Conservation (phyloP, 2,797 vertebrate species). For the Prionace glauca region DNA sequence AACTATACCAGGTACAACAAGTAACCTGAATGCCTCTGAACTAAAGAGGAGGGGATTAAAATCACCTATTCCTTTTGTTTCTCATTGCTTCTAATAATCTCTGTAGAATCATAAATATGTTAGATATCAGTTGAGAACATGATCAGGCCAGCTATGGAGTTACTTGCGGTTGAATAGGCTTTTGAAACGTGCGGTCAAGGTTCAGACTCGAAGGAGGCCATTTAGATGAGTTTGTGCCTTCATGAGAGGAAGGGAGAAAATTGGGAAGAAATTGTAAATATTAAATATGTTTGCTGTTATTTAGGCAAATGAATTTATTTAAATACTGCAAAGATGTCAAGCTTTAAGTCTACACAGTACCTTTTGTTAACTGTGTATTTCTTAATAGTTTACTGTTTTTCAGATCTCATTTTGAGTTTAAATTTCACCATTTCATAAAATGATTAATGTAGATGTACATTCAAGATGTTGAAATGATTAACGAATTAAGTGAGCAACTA, state of each 20-base stretch:
- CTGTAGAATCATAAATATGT: not conserved
- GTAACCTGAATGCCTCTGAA: not conserved
- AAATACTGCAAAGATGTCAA: not conserved
- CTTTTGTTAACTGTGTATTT: slow-evolving; percentile 7
- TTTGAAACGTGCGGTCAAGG: not conserved
- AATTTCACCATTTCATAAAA: not conserved
- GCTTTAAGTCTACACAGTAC: not conserved
- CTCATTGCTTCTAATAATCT: not conserved
- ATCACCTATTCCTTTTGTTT: not conserved
- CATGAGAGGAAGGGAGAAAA: not conserved
- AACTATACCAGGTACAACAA: not conserved
- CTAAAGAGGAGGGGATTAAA: not conserved
- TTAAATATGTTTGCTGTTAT: not conserved
- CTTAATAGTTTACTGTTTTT: not conserved
- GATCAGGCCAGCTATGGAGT: not conserved
- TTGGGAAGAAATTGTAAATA: not conserved
- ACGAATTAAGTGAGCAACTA: not conserved
- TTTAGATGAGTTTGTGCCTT: not conserved
- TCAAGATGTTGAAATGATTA: slow-evolving; percentile 24
- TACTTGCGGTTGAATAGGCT: not conserved
- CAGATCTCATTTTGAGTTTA: not conserved
- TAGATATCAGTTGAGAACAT: not conserved
- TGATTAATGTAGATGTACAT: not conserved
- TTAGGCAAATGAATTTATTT: not conserved
- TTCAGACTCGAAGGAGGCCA: not conserved